phyloP scores from a whole-genome alignment of 2,797 vertebrate species.

The Podargus strigoides region DNA sequence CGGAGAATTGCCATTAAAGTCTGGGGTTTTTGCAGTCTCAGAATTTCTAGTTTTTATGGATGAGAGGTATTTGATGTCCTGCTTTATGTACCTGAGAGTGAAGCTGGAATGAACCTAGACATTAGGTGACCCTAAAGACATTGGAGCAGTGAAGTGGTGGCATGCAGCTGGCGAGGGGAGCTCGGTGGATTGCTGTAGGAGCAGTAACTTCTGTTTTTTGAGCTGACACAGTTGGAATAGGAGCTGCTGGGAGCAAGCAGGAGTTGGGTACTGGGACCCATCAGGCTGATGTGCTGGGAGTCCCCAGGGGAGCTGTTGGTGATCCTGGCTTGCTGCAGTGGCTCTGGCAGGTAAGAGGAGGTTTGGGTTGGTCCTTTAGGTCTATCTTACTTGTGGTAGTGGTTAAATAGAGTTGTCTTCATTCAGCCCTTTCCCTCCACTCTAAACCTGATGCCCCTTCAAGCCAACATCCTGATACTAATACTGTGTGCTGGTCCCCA shows the following conservation, averaged over 20 bases:
- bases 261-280: background rate
- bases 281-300: accelerated
- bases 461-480: background rate
- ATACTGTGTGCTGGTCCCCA: background rate
- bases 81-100: background rate
- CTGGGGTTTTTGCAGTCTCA: background rate
- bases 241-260: background rate
- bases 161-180: background rate
- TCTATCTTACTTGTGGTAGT: background rate
- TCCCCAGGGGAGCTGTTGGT: background rate
- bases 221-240: background rate
- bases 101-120: accelerated
- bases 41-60: background rate
- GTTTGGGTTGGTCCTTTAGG: background rate
- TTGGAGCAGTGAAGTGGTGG: accelerated
- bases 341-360: background rate
- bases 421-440: background rate
- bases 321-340: background rate
- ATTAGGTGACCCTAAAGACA: accelerated
- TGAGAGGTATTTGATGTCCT: background rate
- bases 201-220: background rate
- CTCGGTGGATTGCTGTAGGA: background rate
- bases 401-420: conserved; percentile 34
- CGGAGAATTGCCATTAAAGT: background rate
- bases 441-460: background rate